Percentiles rank a stretch among this genome's conserved stretches.
Evolutionary conservation across 2,113 vertebrate species (phyloP).

Genomic region (Neotoma lepida): DNA sequence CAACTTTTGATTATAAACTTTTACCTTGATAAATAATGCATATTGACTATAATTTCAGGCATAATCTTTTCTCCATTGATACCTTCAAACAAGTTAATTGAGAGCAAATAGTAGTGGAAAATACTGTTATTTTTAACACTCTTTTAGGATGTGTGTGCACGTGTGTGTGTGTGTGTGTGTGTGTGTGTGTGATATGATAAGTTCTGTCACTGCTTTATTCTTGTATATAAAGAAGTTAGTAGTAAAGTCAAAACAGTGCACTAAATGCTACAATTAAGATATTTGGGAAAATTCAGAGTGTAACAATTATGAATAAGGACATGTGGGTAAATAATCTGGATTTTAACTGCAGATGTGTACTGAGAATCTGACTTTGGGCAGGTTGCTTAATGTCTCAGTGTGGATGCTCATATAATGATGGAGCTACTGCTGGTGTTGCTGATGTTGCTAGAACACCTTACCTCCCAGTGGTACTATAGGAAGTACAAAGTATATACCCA

Average conservation of each 20-base stretch:
- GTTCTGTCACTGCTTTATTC: neutral
- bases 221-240: neutral
- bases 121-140: conserved; percentile 8
- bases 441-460: neutral
- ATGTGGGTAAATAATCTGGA: neutral
- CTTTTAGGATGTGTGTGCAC: neutral
- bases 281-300: neutral
- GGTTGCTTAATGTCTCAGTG: neutral
- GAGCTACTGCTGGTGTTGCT: neutral
- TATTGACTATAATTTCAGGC: neutral
- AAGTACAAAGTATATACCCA: neutral
- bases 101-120: conserved; percentile 10
- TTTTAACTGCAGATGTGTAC: neutral
- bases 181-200: neutral
- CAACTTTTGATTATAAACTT: conserved; percentile 48
- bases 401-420: neutral
- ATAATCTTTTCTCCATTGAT: conserved; percentile 33
- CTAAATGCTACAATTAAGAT: neutral
- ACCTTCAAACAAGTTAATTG: conserved; percentile 10
- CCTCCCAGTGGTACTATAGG: neutral
- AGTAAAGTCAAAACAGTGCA: neutral
- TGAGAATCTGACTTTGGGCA: neutral
- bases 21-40: conserved; percentile 57
- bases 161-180: neutral
- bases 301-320: neutral